phyloP scores from a whole-genome alignment of 2,113 vertebrate species.

The Naja naja region DNA sequence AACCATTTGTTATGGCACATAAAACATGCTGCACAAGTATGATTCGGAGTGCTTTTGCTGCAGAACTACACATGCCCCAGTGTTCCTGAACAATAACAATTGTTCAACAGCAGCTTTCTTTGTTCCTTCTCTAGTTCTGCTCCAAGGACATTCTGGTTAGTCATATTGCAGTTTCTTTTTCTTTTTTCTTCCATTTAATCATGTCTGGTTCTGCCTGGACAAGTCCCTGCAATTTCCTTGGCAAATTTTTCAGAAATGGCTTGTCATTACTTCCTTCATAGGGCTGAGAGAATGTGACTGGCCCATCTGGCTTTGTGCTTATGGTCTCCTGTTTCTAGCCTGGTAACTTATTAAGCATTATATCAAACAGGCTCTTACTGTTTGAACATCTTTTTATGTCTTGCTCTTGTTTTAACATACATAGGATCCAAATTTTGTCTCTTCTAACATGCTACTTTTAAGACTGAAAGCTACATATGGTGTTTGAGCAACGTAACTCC shows the following conservation, averaged over 20 bases:
- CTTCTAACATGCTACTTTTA: neutral
- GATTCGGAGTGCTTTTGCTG: slow-evolving; percentile 48
- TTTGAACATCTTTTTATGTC: neutral
- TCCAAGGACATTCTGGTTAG: slow-evolving; percentile 16
- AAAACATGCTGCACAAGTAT: slow-evolving; percentile 52
- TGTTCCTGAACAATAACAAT: slow-evolving; percentile 46
- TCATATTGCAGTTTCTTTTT: slow-evolving; percentile 27
- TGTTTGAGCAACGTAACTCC: neutral
- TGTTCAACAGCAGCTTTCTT: slow-evolving; percentile 44
- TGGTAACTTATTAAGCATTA: neutral
- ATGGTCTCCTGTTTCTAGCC: neutral
- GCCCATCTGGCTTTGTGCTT: neutral
- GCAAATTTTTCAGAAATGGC: neutral
- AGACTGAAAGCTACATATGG: neutral
- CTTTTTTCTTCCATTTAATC: neutral
- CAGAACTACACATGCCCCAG: slow-evolving; percentile 40
- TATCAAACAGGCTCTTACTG: neutral
- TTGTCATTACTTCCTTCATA: neutral
- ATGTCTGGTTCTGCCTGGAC: neutral
- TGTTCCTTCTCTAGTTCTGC: neutral
- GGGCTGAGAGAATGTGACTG: neutral
- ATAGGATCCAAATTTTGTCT: neutral
- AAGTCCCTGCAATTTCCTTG: neutral
- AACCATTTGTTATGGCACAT: slow-evolving; percentile 47
- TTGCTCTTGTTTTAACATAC: neutral